These are phyloP conservation scores for Agriopis leucophaearia DNA, from an alignment of 2,888 invertebrate species.

Conservation along the genomic window DNA sequence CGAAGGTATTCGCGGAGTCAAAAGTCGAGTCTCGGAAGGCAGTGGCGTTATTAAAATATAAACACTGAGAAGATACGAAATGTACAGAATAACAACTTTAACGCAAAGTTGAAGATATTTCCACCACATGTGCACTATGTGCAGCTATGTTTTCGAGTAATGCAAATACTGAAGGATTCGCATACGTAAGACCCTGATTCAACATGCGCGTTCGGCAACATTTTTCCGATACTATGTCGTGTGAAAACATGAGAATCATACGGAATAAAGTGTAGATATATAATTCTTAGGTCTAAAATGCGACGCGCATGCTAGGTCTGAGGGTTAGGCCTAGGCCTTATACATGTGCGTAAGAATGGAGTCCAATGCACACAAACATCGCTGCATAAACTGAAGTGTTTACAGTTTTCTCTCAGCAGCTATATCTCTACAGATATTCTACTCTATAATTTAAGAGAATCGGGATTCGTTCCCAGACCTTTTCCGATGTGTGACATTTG, in stretches of 20 bases:
- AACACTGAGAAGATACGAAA: neutral
- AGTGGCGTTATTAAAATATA: constrained; percentile 5
- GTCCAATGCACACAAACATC: too few relatives aligned
- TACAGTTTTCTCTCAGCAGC: neutral
- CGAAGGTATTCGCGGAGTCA: constrained; percentile 28
- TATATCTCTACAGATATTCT: neutral
- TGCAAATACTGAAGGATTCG: too few relatives aligned
- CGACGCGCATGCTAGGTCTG: too few relatives aligned
- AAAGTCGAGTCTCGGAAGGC: constrained; percentile 32
- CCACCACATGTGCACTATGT: too few relatives aligned
- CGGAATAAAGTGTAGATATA: too few relatives aligned
- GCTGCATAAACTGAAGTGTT: too few relatives aligned
- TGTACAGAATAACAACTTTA: neutral
- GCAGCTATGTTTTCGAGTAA: too few relatives aligned
- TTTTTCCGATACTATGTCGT: neutral
- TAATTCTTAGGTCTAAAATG: too few relatives aligned
- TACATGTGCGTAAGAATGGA: neutral
- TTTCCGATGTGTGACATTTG: constrained; percentile 40
- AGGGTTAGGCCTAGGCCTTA: too few relatives aligned
- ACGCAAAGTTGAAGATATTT: neutral
- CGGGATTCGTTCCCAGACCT: constrained; percentile 34
- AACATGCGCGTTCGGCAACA: too few relatives aligned
- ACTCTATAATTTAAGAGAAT: constrained; percentile 26
- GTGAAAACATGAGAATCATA: neutral
- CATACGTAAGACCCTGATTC: too few relatives aligned